Conservation (phyloP, 2,888 invertebrate genomes). For the Neoitamus cyanurus region DNA sequence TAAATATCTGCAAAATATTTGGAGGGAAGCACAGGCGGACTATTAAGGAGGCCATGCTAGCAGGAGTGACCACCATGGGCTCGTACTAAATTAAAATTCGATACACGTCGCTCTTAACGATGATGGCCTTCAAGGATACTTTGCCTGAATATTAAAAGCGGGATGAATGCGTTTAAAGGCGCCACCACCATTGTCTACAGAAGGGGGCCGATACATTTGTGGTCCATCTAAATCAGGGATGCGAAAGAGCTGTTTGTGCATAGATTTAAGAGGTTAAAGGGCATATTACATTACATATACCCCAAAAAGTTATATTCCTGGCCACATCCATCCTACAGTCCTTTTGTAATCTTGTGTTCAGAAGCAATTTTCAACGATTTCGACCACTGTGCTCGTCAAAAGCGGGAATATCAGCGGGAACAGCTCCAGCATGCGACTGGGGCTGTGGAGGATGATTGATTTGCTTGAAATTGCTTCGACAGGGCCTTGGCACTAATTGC, state of each 20-base stretch:
- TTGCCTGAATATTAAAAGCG: background rate
- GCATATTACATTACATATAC: background rate
- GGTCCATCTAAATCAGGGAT: background rate
- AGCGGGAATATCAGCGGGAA: background rate
- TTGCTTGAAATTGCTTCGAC: slow-evolving; percentile 6
- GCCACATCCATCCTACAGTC: too few relatives aligned
- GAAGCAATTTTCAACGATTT: background rate
- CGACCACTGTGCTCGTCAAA: background rate
- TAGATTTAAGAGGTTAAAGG: background rate
- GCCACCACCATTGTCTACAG: background rate
- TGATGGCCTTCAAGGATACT: slow-evolving; percentile 20
- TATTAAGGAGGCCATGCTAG: background rate
- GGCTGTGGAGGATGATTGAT: background rate
- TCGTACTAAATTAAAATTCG: slow-evolving; percentile 7
- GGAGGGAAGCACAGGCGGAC: background rate
- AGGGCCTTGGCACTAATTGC: slow-evolving; percentile 13
- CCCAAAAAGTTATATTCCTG: background rate
- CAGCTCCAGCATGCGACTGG: background rate
- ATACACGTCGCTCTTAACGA: slow-evolving; percentile 20
- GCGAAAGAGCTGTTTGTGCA: background rate
- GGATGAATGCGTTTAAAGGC: background rate
- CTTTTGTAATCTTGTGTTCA: too few relatives aligned
- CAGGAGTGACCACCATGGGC: background rate
- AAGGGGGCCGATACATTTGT: background rate
- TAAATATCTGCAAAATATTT: slow-evolving; percentile 35